Percentiles rank a stretch among this genome's conserved stretches.
phyloP scores from a whole-genome alignment of 2,113 vertebrate genomes.

The Toxostoma redivivum region DNA sequence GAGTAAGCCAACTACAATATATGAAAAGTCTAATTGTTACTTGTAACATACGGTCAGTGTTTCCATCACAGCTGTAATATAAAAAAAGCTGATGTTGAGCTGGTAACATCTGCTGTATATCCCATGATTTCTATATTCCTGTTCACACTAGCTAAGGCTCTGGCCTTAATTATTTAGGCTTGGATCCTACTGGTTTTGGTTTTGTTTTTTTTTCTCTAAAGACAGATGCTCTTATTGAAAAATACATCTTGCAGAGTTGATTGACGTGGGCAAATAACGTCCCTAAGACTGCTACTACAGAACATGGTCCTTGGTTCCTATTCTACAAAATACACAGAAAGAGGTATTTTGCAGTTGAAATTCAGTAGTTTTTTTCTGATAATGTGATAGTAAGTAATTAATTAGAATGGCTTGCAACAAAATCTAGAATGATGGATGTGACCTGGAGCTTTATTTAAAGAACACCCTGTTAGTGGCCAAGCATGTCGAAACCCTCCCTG shows the following conservation, averaged over 20 bases:
- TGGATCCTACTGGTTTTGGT: neutral
- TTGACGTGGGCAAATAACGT: neutral
- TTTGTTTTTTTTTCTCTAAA: neutral
- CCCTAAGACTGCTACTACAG: neutral
- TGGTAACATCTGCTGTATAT: constrained; percentile 5
- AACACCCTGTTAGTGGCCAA: neutral
- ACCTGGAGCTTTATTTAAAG: neutral
- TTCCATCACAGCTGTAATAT: constrained; percentile 17
- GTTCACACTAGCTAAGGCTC: neutral
- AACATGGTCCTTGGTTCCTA: neutral
- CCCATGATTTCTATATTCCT: constrained; percentile 1
- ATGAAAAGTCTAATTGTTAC: neutral
- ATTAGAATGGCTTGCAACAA: neutral
- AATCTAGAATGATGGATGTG: neutral
- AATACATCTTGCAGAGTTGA: neutral
- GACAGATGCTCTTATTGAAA: neutral
- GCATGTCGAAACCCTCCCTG: accelerated
- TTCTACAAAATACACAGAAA: neutral
- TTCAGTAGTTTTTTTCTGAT: neutral
- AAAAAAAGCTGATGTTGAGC: constrained; percentile 5
- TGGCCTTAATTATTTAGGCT: constrained; percentile 22
- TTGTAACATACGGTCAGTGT: neutral
- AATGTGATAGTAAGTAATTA: neutral
- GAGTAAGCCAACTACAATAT: neutral
- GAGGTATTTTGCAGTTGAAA: neutral